phyloP scores from a whole-genome alignment of 92 coral and sea anemone species.

The Nematostella vectensis region DNA sequence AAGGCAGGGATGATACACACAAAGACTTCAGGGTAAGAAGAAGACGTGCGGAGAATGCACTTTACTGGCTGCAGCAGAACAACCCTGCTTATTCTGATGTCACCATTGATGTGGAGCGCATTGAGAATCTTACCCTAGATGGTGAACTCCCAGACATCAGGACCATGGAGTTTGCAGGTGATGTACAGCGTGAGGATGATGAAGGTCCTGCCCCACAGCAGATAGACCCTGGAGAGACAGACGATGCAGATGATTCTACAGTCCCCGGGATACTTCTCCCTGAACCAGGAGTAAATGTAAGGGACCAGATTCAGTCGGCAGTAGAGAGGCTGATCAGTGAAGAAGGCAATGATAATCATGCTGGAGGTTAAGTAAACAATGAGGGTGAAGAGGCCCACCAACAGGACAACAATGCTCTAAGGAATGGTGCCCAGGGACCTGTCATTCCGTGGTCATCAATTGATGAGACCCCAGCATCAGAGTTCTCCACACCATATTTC shows the following conservation, averaged over 20 bases:
- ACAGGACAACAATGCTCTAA: too few species aligned
- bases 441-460: too few species aligned
- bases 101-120: background rate
- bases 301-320: background rate
- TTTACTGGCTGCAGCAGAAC: background rate
- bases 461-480: too few species aligned
- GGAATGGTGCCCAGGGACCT: too few species aligned
- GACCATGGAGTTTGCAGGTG: background rate
- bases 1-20: background rate
- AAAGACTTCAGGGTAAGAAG: background rate
- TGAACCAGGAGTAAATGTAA: too few species aligned
- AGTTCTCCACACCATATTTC: background rate
- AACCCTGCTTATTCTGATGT: background rate
- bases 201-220: background rate
- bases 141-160: background rate
- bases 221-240: constrained; percentile 1
- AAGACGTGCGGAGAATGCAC: background rate
- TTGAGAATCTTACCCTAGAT: background rate
- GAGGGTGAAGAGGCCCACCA: too few species aligned
- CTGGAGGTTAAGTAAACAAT: too few species aligned
- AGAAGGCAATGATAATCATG: background rate
- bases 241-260: background rate
- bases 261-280: background rate
- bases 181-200: too few species aligned
- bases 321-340: background rate